These are phyloP conservation scores for Ranitomeya variabilis DNA, from an alignment of 2,113 vertebrate species.

Conservation along the genomic window DNA sequence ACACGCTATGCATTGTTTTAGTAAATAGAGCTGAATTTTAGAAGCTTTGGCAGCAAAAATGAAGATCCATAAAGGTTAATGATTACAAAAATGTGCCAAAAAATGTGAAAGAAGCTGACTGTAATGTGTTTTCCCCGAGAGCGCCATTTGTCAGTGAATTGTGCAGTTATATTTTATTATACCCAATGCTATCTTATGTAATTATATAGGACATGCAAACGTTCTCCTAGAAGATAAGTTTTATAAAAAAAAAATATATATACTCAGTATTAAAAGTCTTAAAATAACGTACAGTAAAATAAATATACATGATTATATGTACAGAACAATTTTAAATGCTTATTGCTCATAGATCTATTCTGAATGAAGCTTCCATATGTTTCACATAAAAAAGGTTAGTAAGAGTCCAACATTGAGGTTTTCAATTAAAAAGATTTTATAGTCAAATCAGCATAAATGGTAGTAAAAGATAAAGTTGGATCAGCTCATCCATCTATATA, in stretches of 20 bases:
- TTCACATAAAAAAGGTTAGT: too few species aligned
- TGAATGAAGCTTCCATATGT: too few species aligned
- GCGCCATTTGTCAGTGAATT: neutral
- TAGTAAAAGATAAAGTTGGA: too few species aligned
- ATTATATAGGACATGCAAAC: neutral
- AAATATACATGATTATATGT: too few species aligned
- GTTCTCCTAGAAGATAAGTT: neutral
- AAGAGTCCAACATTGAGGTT: too few species aligned
- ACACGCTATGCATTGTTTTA: neutral
- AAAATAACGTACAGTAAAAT: too few species aligned
- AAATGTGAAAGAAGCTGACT: neutral
- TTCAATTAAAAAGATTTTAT: too few species aligned
- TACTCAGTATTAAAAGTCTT: too few species aligned
- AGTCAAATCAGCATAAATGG: too few species aligned
- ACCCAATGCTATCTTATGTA: neutral
- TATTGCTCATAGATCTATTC: too few species aligned
- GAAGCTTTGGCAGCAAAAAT: constrained; percentile 5
- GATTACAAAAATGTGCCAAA: constrained; percentile 3
- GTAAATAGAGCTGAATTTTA: neutral
- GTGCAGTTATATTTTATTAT: neutral
- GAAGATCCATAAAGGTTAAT: neutral
- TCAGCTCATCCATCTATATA: too few species aligned
- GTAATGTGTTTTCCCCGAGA: neutral
- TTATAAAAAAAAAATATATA: neutral
- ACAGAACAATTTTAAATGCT: too few species aligned